These are phyloP conservation scores for Diglossa cyanea DNA, from an alignment of 2,797 vertebrate species.

Conservation along the genomic window DNA sequence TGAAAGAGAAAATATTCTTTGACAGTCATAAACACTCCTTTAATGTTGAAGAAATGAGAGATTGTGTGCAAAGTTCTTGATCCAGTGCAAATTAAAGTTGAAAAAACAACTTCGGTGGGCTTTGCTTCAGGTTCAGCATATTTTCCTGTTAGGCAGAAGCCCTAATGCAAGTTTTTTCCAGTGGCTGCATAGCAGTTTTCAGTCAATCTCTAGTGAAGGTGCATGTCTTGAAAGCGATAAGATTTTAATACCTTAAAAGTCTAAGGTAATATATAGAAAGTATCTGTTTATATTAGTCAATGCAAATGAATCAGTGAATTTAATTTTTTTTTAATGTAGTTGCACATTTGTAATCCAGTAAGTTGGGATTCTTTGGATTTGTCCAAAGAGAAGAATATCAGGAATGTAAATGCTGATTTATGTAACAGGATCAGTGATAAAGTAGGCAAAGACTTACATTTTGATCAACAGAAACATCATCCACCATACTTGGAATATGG, in stretches of 20 bases:
- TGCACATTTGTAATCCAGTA: not conserved
- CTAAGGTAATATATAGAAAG: not conserved
- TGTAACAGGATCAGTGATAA: not conserved
- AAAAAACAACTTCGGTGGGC: not conserved
- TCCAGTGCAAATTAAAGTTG: not conserved
- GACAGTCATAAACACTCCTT: conserved; percentile 39
- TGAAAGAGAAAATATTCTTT: conserved; percentile 45
- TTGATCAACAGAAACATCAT: not conserved
- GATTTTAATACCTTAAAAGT: conserved; percentile 6
- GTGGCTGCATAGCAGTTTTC: conserved; percentile 14
- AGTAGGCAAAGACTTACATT: not conserved
- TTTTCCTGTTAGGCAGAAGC: conserved; percentile 24
- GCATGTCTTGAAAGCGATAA: not conserved
- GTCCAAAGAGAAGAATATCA: not conserved
- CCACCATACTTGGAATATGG: not conserved
- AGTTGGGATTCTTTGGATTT: not conserved
- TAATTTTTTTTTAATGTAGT: not conserved
- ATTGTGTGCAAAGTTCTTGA: conserved; percentile 42
- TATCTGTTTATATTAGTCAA: not conserved
- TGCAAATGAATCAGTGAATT: not conserved
- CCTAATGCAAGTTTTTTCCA: conserved; percentile 13
- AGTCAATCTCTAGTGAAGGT: not conserved
- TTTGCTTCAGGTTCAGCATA: conserved; percentile 21
- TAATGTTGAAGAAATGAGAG: conserved; percentile 62
- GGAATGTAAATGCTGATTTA: conserved; percentile 1